Conservation (phyloP, 2,888 invertebrate species). For the Antitype chi region DNA sequence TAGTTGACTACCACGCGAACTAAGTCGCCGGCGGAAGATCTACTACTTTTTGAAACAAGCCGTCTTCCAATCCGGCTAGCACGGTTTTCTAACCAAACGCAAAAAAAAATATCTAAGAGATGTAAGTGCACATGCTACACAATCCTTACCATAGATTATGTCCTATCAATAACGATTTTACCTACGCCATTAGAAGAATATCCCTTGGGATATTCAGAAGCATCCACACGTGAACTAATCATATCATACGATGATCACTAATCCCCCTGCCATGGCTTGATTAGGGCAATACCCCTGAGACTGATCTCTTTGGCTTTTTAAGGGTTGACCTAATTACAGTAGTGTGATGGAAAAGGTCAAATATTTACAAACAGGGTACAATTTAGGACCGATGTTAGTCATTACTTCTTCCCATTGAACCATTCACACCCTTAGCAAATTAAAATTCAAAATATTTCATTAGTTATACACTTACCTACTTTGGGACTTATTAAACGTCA, state of each 20-base stretch:
- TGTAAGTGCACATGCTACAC: not conserved
- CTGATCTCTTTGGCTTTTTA: constrained; percentile 50
- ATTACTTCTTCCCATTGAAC: not conserved
- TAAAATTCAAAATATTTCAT: too few relatives aligned
- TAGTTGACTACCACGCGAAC: not conserved
- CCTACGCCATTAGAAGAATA: not conserved
- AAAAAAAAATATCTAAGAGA: not conserved
- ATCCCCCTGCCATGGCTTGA: constrained; percentile 47
- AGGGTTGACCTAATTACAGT: constrained; percentile 29
- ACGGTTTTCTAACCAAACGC: not conserved
- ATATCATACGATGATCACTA: constrained; percentile 48
- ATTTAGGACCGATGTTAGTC: not conserved
- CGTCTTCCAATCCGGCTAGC: not conserved
- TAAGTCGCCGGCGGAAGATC: not conserved
- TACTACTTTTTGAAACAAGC: not conserved
- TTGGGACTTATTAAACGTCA: too few relatives aligned
- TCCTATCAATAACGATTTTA: constrained; percentile 15
- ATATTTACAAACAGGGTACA: constrained; percentile 6
- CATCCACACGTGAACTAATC: constrained; percentile 47
- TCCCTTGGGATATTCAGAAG: constrained; percentile 15
- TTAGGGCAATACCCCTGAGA: constrained; percentile 51
- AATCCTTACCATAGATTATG: not conserved
- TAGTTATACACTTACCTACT: too few relatives aligned
- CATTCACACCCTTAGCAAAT: not conserved
- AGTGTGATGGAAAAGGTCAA: constrained; percentile 17